Evolutionary conservation across 2,113 vertebrate species (phyloP), one percentile per base, ranked within the genome.

Genomic region (Ailurus styani): DNA sequence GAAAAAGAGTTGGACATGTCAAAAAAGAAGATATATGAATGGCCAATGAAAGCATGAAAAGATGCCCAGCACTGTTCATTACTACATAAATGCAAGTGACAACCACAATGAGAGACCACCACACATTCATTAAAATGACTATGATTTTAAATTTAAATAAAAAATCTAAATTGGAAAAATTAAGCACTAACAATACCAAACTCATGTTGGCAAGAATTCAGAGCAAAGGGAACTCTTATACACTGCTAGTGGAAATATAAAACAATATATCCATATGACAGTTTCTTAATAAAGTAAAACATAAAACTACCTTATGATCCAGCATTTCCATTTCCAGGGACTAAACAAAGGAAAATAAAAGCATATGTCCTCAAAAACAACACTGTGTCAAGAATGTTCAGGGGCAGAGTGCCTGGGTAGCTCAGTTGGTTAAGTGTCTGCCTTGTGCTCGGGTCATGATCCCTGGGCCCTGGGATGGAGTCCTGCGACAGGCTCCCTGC

Each of bases 261-360:
- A 93, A 91, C 87, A 18, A 45, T 72, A 90, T 27, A 64, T 84
- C n/a, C 37, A n/a, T 75, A 25, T 84, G 62, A 68, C 20, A 40
- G 29, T 70, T 90, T 87, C 66, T 91, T 96, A 96, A 97, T 93
- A 88, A 93, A 97, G 50, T 77, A 87, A 37, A 97, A 96, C 47
- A 90, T 64, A 86, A 95, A 96, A 54, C 34, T 90, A 73, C 45
- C 5, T 88, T 52, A 57, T 47, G 75, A 85, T 72, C 37, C 52
- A 97, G 40, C 55, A 86, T 20, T 52, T 94, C 72, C 52, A 82
- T 79, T 85, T 29, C 88, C 40, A 85, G 52, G 13, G 27, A 86
- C 52, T 70, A 21, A 89, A 94, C 18, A 93, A 84, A 95, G 45
- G 73, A 42, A 87, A 91, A 54, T 34, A 31, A 86, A 86, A 81